A percentile compares a stretch with the other conserved stretches of the same genome.
These are phyloP conservation scores for Donacobius atricapilla DNA, from an alignment of 2,113 vertebrate species.

Conservation along the genomic window DNA sequence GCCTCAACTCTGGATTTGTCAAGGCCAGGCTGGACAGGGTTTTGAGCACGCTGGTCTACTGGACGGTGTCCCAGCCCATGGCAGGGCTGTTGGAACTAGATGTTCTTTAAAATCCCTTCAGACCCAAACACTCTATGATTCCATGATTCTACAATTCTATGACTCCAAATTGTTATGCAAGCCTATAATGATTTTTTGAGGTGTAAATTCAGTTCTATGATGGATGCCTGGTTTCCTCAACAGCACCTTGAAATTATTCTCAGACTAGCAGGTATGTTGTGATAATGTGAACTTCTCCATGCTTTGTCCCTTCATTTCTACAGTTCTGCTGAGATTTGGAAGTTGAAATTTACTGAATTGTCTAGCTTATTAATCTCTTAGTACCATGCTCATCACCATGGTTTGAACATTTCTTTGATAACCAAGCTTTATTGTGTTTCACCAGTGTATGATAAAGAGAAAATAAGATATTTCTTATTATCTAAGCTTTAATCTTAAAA, in stretches of 20 bases:
- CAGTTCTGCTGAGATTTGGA: background rate
- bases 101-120: background rate
- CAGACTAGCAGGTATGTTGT: background rate
- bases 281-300: background rate
- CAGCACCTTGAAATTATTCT: background rate
- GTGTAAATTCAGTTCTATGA: background rate
- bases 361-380: background rate
- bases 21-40: background rate
- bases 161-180: background rate
- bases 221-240: background rate
- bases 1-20: too few species aligned
- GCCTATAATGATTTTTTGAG: background rate
- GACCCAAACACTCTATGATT: background rate
- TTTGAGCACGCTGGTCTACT: background rate
- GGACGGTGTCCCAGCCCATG: too few species aligned
- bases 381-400: background rate
- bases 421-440: background rate
- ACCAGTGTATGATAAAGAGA: background rate
- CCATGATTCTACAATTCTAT: background rate
- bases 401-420: background rate
- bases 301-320: background rate
- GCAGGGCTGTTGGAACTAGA: too few species aligned
- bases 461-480: background rate
- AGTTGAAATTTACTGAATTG: background rate
- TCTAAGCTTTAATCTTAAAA: conserved; percentile 37